phyloP scores from a whole-genome alignment of 2,888 invertebrate species.

The Drosophila subquinaria region DNA sequence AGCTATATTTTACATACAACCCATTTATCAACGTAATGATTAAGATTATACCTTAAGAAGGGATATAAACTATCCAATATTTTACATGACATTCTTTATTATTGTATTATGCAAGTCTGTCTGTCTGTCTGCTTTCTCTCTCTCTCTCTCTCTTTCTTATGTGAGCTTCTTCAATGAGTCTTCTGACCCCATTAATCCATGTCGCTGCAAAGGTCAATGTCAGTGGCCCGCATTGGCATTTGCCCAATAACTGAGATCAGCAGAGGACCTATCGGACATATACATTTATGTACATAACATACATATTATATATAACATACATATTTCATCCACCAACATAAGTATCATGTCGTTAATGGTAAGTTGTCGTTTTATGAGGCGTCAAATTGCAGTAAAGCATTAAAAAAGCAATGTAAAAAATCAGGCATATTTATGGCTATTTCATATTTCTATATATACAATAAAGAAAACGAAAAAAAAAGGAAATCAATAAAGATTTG shows the following conservation, averaged over 20 bases:
- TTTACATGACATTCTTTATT: not conserved
- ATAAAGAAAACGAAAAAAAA: conserved; percentile 36
- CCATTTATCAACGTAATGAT: too few species aligned
- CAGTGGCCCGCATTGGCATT: conserved; percentile 52
- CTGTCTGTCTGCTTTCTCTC: not conserved
- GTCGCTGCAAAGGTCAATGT: conserved; percentile 66
- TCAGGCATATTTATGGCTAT: conserved; percentile 34
- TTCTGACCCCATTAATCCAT: conserved; percentile 50
- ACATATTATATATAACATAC: not conserved
- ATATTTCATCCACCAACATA: conserved; percentile 37
- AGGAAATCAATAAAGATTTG: conserved; percentile 71
- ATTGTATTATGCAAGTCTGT: not conserved
- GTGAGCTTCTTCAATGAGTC: not conserved
- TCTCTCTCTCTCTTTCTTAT: conserved; percentile 1
- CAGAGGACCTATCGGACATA: conserved; percentile 5
- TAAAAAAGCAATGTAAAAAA: too few species aligned
- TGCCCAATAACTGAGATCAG: conserved; percentile 19
- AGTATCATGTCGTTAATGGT: conserved; percentile 33
- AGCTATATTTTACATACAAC: too few species aligned
- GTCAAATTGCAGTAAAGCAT: conserved; percentile 45
- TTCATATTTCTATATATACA: conserved; percentile 45
- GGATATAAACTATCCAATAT: not conserved
- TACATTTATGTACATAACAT: not conserved
- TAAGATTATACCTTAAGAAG: not conserved
- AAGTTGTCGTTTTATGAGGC: conserved; percentile 52